phyloP scores from a whole-genome alignment of 2,113 vertebrate genomes.

The Cebus imitator region DNA sequence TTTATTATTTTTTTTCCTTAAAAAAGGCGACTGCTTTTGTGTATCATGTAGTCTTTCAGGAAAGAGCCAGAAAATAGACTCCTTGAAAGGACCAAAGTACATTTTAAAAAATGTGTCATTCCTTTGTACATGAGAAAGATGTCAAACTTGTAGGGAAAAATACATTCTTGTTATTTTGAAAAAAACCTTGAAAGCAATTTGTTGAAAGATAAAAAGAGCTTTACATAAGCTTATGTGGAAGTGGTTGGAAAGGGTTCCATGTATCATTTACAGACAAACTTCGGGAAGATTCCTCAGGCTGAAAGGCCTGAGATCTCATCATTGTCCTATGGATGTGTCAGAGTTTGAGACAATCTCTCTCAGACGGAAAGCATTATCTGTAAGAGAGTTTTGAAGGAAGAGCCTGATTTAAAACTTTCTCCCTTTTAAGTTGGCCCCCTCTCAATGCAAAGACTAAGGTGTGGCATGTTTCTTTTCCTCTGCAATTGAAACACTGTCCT shows the following conservation, averaged over 20 bases:
- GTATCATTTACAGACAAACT: not conserved
- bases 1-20: not conserved
- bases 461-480: not conserved
- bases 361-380: not conserved
- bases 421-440: not conserved
- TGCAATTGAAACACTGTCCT: not conserved
- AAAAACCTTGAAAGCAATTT: conserved; percentile 42
- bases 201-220: conserved; percentile 35
- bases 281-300: not conserved
- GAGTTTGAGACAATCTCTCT: not conserved
- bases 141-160: not conserved
- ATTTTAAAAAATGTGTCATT: conserved; percentile 48
- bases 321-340: not conserved
- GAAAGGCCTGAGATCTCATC: not conserved
- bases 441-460: not conserved
- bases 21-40: conserved; percentile 31
- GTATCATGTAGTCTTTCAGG: conserved; percentile 3
- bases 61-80: conserved; percentile 29
- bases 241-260: not conserved
- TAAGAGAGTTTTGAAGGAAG: conserved; percentile 26
- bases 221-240: conserved; percentile 4
- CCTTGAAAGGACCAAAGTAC: not conserved
- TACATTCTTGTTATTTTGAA: conserved; percentile 6
- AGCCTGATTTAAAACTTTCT: conserved; percentile 24
- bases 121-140: not conserved